Base-by-base conservation (phyloP, 2,113 vertebrate species). In the Calonectris borealis region DNA sequence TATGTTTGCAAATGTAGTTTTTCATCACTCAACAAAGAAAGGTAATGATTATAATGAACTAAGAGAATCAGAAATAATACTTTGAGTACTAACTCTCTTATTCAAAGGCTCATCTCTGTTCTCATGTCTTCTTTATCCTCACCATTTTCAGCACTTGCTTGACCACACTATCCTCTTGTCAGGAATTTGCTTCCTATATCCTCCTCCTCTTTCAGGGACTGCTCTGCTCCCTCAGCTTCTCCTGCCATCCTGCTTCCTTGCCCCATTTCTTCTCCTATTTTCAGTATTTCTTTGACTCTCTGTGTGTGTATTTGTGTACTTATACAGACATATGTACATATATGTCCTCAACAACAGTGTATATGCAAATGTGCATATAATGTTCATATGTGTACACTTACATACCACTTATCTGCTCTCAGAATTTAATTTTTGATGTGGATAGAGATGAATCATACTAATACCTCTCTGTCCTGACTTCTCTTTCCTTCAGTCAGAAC, bases 401-500 rank as follows among this genome's bases (percentile, higher is more conserved):
- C 32, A 68, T 71, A 57, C 29, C 16, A 69, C 36, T 69, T 82
- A 38, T 72, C 25, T 84, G 88, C 34, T 66, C 65, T 72, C 73
- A 77, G 46, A 87, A 85, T 80, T 85, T 77, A 10, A 66, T 58
- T 94, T 94, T 46, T 69, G 36, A 69, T 84, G 66, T 73, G 32
- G 27, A 61, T 16, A 65, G 78, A 69, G 70, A 80, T 83, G 68
- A 93, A 83, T 93, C 71, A 94, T 32, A 77, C 82, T 89, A 91
- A 81, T 75, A 85, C 51, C 70, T 66, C 70, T 84, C 86, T 73
- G 81, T 84, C 58, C 61, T 88, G 75, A 73, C 70, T 95, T 70
- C 32, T 91, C 42, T 95, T 83, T 83, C 82, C 86, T 96, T 97
- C 93, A 89, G 49, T 80, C 78, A 70, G 91, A 94, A 91, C 91